phyloP scores from a whole-genome alignment of 37 sponge, comb jelly and placozoan species.

The Tethya wilhelma region DNA sequence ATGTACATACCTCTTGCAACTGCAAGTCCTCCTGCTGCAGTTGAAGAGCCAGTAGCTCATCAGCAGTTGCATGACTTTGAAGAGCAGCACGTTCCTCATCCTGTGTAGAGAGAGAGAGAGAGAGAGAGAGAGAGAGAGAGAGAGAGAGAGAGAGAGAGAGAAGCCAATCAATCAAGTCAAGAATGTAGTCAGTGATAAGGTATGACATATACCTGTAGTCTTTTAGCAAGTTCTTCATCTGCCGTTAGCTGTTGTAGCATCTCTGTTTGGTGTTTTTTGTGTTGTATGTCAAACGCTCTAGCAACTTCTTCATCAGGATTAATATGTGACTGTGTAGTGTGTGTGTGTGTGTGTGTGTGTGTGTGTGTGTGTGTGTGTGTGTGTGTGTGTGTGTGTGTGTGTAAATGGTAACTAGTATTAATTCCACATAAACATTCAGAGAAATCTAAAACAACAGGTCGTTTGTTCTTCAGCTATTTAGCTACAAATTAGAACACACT shows the following conservation, averaged over 20 bases:
- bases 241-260: neutral
- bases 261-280: too few relatives aligned
- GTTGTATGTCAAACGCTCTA: too few relatives aligned
- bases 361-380: too few relatives aligned
- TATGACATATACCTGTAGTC: neutral
- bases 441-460: too few relatives aligned
- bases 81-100: neutral
- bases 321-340: too few relatives aligned
- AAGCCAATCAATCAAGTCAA: neutral
- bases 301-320: too few relatives aligned
- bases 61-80: neutral
- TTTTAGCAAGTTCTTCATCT: conserved; percentile 19
- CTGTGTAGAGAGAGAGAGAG: neutral
- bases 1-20: neutral
- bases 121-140: neutral
- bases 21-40: conserved; percentile 36
- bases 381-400: too few relatives aligned
- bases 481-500: too few relatives aligned
- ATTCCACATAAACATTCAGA: too few relatives aligned
- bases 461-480: too few relatives aligned
- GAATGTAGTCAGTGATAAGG: neutral
- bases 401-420: too few relatives aligned
- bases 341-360: too few relatives aligned
- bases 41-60: conserved; percentile 18
- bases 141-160: neutral